Evolutionary conservation across 2,113 vertebrate species (phyloP).

Genomic region (Phalacrocorax brasilianus): DNA sequence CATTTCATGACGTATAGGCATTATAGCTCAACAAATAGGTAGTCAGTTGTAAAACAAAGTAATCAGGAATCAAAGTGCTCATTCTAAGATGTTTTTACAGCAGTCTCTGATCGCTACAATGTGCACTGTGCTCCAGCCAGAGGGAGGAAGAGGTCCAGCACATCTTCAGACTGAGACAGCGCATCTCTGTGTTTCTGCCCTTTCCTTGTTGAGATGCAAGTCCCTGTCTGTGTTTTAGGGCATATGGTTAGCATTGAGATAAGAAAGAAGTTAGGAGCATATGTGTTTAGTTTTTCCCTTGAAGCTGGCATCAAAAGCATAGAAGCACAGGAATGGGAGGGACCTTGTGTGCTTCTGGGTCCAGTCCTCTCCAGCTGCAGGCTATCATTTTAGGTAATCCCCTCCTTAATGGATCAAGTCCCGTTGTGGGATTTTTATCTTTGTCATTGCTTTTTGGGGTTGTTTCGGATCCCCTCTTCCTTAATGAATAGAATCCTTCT

Average conservation of each 20-base stretch:
- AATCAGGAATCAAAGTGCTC: not conserved
- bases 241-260: not conserved
- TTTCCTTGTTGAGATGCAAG: not conserved
- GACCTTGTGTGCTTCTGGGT: not conserved
- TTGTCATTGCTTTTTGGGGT: not conserved
- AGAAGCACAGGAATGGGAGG: not conserved
- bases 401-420: not conserved
- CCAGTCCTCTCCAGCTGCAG: not conserved
- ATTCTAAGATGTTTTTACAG: not conserved
- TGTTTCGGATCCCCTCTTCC: not conserved
- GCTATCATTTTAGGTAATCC: not conserved
- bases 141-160: not conserved
- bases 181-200: not conserved
- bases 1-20: not conserved
- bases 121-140: not conserved
- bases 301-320: not conserved
- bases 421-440: not conserved
- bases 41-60: not conserved
- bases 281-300: not conserved
- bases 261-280: not conserved
- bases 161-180: not conserved
- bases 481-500: not conserved
- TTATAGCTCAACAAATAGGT: not conserved
- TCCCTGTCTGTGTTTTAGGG: not conserved
- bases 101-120: fast-evolving